Conservation (phyloP, 2,888 invertebrate species). For the Anticlea derivata region DNA sequence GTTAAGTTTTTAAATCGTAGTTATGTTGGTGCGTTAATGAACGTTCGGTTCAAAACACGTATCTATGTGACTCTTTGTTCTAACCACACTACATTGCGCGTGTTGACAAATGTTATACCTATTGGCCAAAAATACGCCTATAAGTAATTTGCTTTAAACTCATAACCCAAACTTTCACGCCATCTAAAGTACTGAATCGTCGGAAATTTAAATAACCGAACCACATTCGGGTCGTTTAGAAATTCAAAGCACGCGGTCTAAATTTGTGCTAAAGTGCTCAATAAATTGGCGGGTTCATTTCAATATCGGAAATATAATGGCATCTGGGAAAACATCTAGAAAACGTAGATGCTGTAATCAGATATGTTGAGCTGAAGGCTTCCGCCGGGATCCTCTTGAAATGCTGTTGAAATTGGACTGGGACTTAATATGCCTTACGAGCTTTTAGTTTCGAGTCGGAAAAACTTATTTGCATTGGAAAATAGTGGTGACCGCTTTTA, state of each 20-base stretch:
- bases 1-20: no score
- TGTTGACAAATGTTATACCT: no score
- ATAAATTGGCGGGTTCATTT: conserved; percentile 18
- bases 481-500: conserved; percentile 18
- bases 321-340: conserved; percentile 34
- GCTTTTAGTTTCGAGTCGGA: conserved; percentile 20
- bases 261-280: conserved; percentile 10
- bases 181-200: no score
- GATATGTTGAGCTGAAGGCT: conserved; percentile 39
- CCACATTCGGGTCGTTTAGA: background rate
- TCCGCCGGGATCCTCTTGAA: conserved; percentile 33
- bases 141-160: no score
- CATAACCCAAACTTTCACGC: no score
- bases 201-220: background rate
- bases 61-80: no score
- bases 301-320: conserved; percentile 38
- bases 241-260: conserved; percentile 6
- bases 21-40: no score
- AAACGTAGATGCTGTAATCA: conserved; percentile 34
- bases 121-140: no score
- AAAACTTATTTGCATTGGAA: conserved; percentile 31
- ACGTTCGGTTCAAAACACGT: no score
- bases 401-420: conserved; percentile 47
- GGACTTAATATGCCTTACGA: conserved; percentile 42
- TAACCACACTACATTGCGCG: no score